Percentiles rank a stretch among this genome's conserved stretches.
These are phyloP conservation scores for Spea hammondii DNA, from an alignment of 2,797 vertebrate species.

Conservation along the genomic window DNA sequence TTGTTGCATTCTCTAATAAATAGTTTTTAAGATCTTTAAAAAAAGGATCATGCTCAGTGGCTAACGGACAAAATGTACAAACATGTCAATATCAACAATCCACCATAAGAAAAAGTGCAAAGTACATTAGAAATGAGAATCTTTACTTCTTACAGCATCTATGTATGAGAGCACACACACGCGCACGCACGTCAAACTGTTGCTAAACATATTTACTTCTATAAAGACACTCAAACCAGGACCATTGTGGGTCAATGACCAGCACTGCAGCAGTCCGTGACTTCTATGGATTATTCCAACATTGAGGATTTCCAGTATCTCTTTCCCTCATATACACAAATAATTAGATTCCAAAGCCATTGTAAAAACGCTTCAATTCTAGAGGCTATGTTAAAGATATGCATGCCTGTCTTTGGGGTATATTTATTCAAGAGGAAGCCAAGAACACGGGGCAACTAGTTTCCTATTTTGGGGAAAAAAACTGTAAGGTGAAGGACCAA, in stretches of 20 bases:
- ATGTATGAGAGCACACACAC: conserved; percentile 45
- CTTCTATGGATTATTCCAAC: conserved; percentile 20
- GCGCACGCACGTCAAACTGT: conserved; percentile 55
- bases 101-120: conserved; percentile 70
- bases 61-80: conserved; percentile 69
- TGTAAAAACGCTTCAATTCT: neutral
- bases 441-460: too few species aligned
- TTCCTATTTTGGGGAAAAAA: too few species aligned
- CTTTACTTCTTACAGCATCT: conserved; percentile 64
- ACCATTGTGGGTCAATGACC: conserved; percentile 43
- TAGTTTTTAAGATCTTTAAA: conserved; percentile 63
- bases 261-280: conserved; percentile 26
- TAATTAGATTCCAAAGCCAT: conserved; percentile 36
- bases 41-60: conserved; percentile 63
- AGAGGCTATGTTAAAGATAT: conserved; percentile 3
- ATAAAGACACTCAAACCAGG: conserved; percentile 55
- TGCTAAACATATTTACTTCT: conserved; percentile 49
- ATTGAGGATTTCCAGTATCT: conserved; percentile 69
- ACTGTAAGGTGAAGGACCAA: too few species aligned
- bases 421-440: too few species aligned
- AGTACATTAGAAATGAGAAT: conserved; percentile 69
- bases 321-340: conserved; percentile 52
- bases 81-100: conserved; percentile 55
- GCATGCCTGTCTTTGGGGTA: conserved; percentile 25
- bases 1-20: conserved; percentile 66